Base-by-base conservation (phyloP, 2,113 vertebrate genomes). In the Lagopus leucura region DNA sequence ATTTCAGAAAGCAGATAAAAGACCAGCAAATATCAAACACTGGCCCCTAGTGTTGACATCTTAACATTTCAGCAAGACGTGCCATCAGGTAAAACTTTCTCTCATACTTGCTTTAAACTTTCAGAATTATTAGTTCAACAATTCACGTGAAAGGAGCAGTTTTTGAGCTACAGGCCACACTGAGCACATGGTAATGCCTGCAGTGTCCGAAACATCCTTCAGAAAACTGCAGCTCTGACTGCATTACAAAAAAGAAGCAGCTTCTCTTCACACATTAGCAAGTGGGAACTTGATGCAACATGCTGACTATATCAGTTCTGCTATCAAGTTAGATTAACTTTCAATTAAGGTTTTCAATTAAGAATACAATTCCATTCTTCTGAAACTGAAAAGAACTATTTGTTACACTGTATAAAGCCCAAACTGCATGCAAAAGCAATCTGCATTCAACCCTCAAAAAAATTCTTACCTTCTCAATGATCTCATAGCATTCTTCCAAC, bases 401-500 rank as follows among this genome's bases (percentile, higher is more conserved):
- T 28, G 13, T 38, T 90, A 80, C 30, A 73, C 20, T 50, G 9
- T 14, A 52, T 40, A 20, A 74, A 45, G 9, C 4, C 64, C 3
- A 66, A 92, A 75, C 57, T 34, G 16, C 50, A 76, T 2, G 14
- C 15, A 58, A 18, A 69, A 1, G 73, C 1, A 60, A 74, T 32
- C 48, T 54, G 9, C 40, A 77, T 36, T 18, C 18, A 2, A 47
- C 36, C 22, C 63, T 27, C 6, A 47, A 57, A 70, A 17, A 16
- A 7, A 16, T 8, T 36, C 13, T 83, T 96, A 99, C 99, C 98
- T 99, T 99, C 94, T 99, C 99, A 71, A 99, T 98, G 67, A 98
- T 98, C 95, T 99, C 99, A 15, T 99, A 99, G 90, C 99, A 99
- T 64, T 99, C 99, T 90, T 99, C 99, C 55, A 99, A 89, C 78